These are phyloP conservation scores for Creontiades dilutus DNA, from an alignment of 2,888 invertebrate species.

Conservation along the genomic window DNA sequence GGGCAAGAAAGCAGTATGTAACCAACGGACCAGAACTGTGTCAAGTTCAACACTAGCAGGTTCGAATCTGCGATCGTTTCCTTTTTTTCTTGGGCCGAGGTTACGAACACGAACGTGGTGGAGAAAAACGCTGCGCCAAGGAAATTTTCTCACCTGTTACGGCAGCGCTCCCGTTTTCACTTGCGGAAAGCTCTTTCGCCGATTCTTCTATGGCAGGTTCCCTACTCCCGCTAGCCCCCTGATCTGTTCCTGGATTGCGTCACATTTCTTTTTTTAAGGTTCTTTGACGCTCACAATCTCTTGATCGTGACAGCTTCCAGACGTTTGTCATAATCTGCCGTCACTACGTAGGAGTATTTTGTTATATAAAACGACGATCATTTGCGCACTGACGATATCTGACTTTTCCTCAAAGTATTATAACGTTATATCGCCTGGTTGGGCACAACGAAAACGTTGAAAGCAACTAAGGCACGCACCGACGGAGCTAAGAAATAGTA, in stretches of 20 bases:
- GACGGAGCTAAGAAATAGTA: too few relatives aligned
- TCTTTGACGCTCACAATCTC: background rate
- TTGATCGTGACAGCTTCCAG: constrained; percentile 27
- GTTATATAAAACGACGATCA: background rate
- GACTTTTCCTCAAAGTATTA: background rate
- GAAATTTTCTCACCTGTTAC: constrained; percentile 51
- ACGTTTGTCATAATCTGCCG: constrained; percentile 34
- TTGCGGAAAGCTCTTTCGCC: constrained; percentile 25
- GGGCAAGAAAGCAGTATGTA: constrained; percentile 17
- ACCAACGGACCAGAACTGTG: background rate
- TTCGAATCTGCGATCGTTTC: constrained; percentile 19
- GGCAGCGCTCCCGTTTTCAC: constrained; percentile 51
- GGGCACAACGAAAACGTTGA: too few relatives aligned
- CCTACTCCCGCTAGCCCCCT: background rate
- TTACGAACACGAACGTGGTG: constrained; percentile 20
- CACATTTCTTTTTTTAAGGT: background rate
- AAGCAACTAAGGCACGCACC: too few relatives aligned
- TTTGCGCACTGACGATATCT: background rate
- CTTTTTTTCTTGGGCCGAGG: constrained; percentile 12
- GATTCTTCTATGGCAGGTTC: constrained; percentile 34
- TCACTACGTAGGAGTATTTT: background rate
- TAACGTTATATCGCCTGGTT: too few relatives aligned
- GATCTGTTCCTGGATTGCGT: constrained; percentile 38
- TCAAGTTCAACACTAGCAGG: constrained; percentile 23
- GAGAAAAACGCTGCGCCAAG: constrained; percentile 37